Percentiles rank a stretch among this genome's conserved stretches.
Conservation (phyloP, 2,888 invertebrate species). For the Dryobota labecula region DNA sequence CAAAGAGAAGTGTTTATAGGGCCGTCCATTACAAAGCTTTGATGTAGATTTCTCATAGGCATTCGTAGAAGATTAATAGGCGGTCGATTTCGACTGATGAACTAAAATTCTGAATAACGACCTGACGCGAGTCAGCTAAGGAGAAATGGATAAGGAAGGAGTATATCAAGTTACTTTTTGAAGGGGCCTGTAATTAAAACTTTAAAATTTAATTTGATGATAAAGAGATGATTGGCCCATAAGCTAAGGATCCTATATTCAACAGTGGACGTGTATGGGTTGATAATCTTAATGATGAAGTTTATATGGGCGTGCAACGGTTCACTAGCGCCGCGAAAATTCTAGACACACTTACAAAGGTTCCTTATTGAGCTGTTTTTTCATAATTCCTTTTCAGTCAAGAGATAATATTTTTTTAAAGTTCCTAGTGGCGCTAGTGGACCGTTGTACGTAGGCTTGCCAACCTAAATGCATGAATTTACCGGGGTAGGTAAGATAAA, state of each 20-base stretch:
- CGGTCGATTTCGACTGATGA: neutral
- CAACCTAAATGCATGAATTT: too few relatives aligned
- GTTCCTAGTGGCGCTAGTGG: too few relatives aligned
- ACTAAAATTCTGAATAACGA: conserved; percentile 28
- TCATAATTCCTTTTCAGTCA: too few relatives aligned
- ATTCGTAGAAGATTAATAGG: conserved; percentile 38
- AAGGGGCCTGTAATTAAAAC: neutral
- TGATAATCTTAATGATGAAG: neutral
- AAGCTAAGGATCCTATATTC: neutral
- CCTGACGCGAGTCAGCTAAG: neutral
- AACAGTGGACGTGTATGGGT: neutral
- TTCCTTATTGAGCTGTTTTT: too few relatives aligned
- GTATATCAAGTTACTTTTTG: conserved; percentile 3
- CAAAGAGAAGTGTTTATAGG: conserved; percentile 50
- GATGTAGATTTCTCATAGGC: conserved; percentile 36
- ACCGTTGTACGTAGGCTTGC: too few relatives aligned
- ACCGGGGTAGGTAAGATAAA: too few relatives aligned
- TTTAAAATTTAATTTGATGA: neutral
- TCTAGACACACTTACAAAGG: too few relatives aligned
- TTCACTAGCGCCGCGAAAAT: too few relatives aligned
- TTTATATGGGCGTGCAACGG: neutral
- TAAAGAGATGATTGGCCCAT: neutral
- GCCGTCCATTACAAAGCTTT: conserved; percentile 31
- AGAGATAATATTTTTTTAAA: too few relatives aligned
- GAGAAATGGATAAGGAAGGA: neutral